These are phyloP conservation scores for Drosophila ambigua DNA, from an alignment of 1,140 invertebrate genomes.

Conservation along the genomic window DNA sequence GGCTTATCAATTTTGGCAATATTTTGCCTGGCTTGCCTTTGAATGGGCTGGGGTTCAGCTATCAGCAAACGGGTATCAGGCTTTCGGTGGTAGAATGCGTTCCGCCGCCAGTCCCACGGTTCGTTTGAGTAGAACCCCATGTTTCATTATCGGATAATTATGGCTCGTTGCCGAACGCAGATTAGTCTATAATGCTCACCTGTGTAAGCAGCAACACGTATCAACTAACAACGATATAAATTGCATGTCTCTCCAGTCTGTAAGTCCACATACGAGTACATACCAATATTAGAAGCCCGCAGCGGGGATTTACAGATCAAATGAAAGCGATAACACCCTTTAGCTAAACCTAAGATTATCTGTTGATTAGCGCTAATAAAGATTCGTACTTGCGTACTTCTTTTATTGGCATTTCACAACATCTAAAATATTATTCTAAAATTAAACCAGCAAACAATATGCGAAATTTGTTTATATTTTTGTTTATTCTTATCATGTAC, in stretches of 20 bases:
- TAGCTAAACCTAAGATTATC: constrained; percentile 29
- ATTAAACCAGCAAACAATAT: too few relatives aligned
- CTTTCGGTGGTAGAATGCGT: constrained; percentile 42
- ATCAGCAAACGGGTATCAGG: constrained; percentile 50
- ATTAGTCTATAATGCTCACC: constrained; percentile 22
- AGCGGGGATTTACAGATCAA: constrained; percentile 23
- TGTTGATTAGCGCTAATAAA: constrained; percentile 14
- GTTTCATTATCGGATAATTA: constrained; percentile 42
- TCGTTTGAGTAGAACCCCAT: too few relatives aligned
- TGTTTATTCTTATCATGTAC: too few relatives aligned
- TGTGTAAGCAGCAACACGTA: constrained; percentile 12
- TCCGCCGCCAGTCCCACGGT: constrained; percentile 31
- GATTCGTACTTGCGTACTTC: neutral
- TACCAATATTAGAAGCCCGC: too few relatives aligned
- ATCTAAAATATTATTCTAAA: neutral
- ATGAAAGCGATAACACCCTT: constrained; percentile 9
- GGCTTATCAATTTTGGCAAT: constrained; percentile 81
- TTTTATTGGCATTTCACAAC: neutral
- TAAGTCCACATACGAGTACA: too few relatives aligned
- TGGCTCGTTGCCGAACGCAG: constrained; percentile 30
- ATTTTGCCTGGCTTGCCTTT: constrained; percentile 61
- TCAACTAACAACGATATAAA: constrained; percentile 13
- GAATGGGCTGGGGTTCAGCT: constrained; percentile 59
- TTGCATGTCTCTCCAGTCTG: constrained; percentile 1
- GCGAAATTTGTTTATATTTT: too few relatives aligned